Evolutionary conservation across 2,888 invertebrate genomes (phyloP).

Genomic region (Watsonalla binaria): DNA sequence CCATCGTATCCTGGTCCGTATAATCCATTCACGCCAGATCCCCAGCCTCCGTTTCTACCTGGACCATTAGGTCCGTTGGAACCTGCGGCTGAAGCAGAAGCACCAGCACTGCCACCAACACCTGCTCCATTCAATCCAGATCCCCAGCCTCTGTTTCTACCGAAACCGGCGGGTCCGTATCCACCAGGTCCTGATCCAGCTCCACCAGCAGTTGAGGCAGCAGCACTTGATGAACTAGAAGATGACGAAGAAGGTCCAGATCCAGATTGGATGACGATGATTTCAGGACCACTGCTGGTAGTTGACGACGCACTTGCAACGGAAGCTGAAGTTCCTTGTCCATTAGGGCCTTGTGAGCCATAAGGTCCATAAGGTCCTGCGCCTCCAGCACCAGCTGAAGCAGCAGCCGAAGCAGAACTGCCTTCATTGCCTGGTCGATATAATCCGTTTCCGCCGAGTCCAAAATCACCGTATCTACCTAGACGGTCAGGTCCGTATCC

Average conservation of each 20-base stretch:
- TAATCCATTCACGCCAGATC: too few relatives aligned
- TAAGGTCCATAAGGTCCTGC: conserved; percentile 1
- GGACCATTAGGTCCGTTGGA: too few relatives aligned
- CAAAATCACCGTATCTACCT: background rate
- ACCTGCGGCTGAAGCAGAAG: too few relatives aligned
- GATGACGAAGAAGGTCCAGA: conserved; percentile 1
- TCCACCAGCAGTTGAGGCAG: conserved; percentile 1
- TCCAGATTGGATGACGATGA: background rate
- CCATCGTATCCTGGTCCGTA: too few relatives aligned
- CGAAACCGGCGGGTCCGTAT: background rate
- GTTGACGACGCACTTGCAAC: too few relatives aligned
- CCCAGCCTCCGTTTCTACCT: too few relatives aligned
- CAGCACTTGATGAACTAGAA: conserved; percentile 7
- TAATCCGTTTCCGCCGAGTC: background rate
- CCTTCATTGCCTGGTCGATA: too few relatives aligned
- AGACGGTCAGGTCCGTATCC: background rate
- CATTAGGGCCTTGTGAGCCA: background rate
- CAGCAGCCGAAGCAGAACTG: background rate
- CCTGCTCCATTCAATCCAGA: too few relatives aligned
- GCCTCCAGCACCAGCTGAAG: background rate
- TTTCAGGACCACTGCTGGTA: background rate
- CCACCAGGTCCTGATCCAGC: background rate
- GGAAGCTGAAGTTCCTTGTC: background rate
- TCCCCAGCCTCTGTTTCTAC: background rate
- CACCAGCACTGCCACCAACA: too few relatives aligned